Base-by-base conservation (phyloP, 2,888 invertebrate species). In the Helleia helle region DNA sequence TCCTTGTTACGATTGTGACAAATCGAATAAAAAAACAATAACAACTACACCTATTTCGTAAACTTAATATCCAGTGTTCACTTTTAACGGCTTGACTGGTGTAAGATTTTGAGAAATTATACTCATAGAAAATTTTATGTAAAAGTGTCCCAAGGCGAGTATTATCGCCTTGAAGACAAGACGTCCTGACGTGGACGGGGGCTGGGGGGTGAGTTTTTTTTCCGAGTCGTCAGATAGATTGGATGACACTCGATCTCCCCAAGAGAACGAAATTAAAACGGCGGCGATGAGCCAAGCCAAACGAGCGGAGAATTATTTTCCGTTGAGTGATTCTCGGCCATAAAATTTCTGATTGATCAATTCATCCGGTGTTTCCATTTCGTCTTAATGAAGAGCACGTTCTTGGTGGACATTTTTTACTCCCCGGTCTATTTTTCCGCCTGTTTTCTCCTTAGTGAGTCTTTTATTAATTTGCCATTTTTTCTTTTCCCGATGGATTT, bases 331-430 rank as follows among this genome's bases (percentile, higher is more conserved):
- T 84, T 83, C 77, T 67, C 62, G 72, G 62, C 77, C 81, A 80
- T 81, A 81, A 83, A 84, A 81, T 73, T 79, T 77, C 74, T 81
- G 81, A 83, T 81, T 81, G 84, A 84, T 84, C 84, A 84, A 84
- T 84, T 81, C 80, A 81, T 84, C 68, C 75, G 70, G 67, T 73
- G 74, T 76, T 76, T 65, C 73, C 71, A 72, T 75, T 68, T 59
- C 71, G 63, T 58, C 61, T 61, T 83, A 83, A 83, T 83, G 81
- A 83, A 77, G 74, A 72, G 77, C 71, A 71, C 75, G 76, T 67
- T 70, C 61, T 65, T 65, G 64, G 68, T 66, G 62, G 74, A 69
- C 72, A 65, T 58, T 70, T 68, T 68, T 61, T 59, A 37, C 46
- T 45, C 51, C 71, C 75, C 56, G 55, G 70, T 65, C 70, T 71